Percentiles rank a stretch among this genome's conserved stretches.
Evolutionary conservation across 2,113 vertebrate genomes (phyloP).

Genomic region (Alaudala cheleensis): DNA sequence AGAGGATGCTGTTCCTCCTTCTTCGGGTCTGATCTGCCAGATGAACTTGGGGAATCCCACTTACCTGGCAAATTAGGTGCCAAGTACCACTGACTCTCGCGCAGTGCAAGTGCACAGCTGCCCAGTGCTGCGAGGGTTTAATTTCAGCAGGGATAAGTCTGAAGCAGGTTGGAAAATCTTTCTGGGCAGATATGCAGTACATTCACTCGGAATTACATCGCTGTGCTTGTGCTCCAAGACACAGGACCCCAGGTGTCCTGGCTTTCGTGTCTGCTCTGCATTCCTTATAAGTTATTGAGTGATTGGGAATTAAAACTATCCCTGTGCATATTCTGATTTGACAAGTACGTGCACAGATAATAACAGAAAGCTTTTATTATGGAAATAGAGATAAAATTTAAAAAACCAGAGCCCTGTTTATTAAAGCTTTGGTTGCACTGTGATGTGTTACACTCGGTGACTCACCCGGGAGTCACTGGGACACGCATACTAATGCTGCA

Average conservation of each 20-base stretch:
- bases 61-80: background rate
- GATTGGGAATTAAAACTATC: constrained; percentile 10
- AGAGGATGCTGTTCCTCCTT: background rate
- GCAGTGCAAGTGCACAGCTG: background rate
- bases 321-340: constrained; percentile 15
- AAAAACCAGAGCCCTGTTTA: constrained; percentile 16
- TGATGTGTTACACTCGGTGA: constrained; percentile 7
- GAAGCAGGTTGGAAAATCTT: background rate
- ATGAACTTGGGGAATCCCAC: background rate
- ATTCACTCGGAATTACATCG: accelerated
- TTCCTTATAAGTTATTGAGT: constrained; percentile 7
- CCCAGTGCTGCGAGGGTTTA: background rate
- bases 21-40: background rate
- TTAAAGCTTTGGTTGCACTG: background rate
- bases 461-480: background rate
- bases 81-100: background rate
- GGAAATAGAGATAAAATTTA: constrained; percentile 34
- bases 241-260: background rate
- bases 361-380: constrained; percentile 48
- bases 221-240: background rate
- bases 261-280: background rate
- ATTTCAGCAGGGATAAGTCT: background rate
- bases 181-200: background rate
- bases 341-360: constrained; percentile 26
- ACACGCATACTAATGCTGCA: background rate